Evolutionary conservation across 2,888 invertebrate genomes (phyloP), one percentile per base, ranked within the genome.

Genomic region (Agelastica alni): DNA sequence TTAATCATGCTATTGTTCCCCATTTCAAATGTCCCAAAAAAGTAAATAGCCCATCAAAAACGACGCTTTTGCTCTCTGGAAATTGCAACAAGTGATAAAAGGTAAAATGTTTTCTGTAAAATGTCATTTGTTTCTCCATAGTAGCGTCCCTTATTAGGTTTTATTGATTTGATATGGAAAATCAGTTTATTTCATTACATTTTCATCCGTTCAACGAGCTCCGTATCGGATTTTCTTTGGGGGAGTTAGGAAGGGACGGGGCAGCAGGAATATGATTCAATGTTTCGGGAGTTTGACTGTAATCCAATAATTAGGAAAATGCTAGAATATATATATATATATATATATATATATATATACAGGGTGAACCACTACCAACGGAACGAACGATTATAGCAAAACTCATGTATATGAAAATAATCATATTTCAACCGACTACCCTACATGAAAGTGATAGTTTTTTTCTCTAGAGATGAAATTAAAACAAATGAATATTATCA

Each of bases 111-210:
- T 52, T 36, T 32, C 37, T 44, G 41, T 42, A 53, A 53, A 59
- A 56, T 54, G 59, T 43, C 59, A 59, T 53, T 59, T 54, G 49
- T 53, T 51, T 41, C 53, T 48, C 59, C 47, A 39, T 31, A 42
- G 60, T 61, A 61, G 64, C 63, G 57, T 60, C 61, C 60, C 59
- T 64, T 65, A 66, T 69, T 66, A 66, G 65, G 66, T 68, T 64
- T 59, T 61, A 65, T 65, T 69, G 66, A 68, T 69, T 67, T 63
- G 63, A 69, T 69, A 69, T 66, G 65, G 63, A 65, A 62, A 69
- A 71, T 69, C 65, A 63, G 68, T 69, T 70, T 67, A 70, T 70
- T 70, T 67, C 69, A 71, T 71, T 71, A 71, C 66, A 67, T 67
- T 71, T 70, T 68, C 68, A 70, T 70, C 69, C 67, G 66, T 62